Percentiles rank a stretch among this genome's conserved stretches.
These are phyloP conservation scores for Manacus vitellinus DNA, from an alignment of 2,113 vertebrate genomes.

Conservation along the genomic window DNA sequence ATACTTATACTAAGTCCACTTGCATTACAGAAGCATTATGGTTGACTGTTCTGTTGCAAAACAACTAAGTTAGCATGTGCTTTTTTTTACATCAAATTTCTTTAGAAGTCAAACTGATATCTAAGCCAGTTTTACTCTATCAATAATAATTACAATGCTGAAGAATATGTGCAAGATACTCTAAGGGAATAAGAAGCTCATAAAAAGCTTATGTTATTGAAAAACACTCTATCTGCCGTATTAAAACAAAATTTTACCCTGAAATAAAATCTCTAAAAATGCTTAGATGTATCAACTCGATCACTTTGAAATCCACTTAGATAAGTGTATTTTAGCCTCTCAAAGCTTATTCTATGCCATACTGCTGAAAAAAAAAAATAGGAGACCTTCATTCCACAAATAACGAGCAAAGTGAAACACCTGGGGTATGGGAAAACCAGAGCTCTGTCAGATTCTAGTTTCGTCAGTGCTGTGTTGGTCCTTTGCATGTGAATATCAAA, in stretches of 20 bases:
- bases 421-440: not conserved
- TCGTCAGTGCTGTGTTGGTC: not conserved
- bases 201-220: not conserved
- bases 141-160: not conserved
- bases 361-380: not conserved
- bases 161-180: not conserved
- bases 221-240: not conserved
- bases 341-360: not conserved
- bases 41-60: not conserved
- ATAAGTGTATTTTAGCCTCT: not conserved
- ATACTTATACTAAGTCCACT: not conserved
- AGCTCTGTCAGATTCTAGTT: not conserved
- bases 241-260: not conserved
- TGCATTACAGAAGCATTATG: not conserved
- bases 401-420: not conserved
- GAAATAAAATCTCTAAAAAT: not conserved
- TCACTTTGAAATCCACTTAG: not conserved
- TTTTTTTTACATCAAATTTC: not conserved
- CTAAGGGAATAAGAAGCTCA: not conserved
- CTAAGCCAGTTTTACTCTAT: not conserved
- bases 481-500: rapidly evolving
- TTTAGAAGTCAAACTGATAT: not conserved
- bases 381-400: not conserved
- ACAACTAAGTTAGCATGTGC: not conserved
- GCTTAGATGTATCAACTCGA: not conserved